phyloP scores from a whole-genome alignment of 2,797 vertebrate species.

The Pseudotriccus pelzelni region DNA sequence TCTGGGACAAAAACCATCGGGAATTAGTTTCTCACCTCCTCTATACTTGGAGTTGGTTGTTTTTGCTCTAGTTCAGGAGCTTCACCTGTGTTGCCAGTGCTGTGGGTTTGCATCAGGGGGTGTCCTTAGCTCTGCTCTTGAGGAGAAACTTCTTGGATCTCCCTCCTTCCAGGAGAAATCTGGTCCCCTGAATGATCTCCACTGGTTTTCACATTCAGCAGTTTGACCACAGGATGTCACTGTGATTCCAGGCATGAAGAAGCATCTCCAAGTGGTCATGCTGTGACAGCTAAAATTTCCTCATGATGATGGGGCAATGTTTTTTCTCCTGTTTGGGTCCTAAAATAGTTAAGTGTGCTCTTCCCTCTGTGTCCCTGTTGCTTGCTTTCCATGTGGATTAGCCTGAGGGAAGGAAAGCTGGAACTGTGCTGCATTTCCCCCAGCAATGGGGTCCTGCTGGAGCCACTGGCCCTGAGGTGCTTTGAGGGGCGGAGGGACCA shows the following conservation, averaged over 20 bases:
- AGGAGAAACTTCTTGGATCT: not conserved
- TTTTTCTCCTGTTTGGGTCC: not conserved
- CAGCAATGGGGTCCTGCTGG: not conserved
- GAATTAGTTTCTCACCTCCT: not conserved
- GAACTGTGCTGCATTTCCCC: not conserved
- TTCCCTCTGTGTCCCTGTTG: not conserved
- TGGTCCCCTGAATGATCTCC: fast-evolving
- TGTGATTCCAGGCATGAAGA: not conserved
- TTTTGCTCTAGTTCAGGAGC: not conserved
- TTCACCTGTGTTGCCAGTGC: not conserved
- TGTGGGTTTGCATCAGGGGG: not conserved
- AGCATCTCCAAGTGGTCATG: fast-evolving
- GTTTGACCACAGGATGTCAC: conserved; percentile 40
- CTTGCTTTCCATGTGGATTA: not conserved
- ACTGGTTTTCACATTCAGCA: not conserved
- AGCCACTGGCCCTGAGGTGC: not conserved
- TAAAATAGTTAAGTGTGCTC: not conserved
- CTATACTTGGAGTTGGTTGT: fast-evolving
- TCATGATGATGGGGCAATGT: not conserved
- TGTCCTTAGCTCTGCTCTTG: not conserved
- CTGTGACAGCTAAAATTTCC: not conserved
- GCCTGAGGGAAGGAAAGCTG: not conserved
- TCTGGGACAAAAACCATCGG: not conserved
- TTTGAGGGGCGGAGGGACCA: not conserved
- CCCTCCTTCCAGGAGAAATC: not conserved